Conservation (phyloP, 2,797 vertebrate genomes). For the Enteromius afrohamiltoni region DNA sequence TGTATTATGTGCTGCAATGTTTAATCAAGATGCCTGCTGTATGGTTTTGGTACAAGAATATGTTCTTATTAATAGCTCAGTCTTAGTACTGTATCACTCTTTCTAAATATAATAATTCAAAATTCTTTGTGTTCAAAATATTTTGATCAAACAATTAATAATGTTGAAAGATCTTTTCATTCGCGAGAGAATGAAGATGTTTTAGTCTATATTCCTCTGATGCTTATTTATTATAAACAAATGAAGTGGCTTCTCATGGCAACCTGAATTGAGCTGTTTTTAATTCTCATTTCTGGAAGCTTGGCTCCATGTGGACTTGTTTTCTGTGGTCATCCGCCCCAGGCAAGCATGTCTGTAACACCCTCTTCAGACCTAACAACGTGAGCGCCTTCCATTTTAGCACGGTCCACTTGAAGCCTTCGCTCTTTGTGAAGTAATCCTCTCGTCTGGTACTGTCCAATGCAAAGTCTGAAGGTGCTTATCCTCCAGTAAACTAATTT, state of each 20-base stretch:
- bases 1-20: constrained; percentile 18
- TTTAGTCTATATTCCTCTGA: neutral
- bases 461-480: constrained; percentile 74
- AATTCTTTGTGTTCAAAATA: neutral
- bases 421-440: constrained; percentile 74
- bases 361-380: constrained; percentile 78
- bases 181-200: neutral
- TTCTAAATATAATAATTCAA: neutral
- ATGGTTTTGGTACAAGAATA: constrained; percentile 12
- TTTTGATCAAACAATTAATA: neutral
- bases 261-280: constrained; percentile 65
- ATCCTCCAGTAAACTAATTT: constrained; percentile 76
- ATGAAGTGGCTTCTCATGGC: neutral
- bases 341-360: constrained; percentile 73
- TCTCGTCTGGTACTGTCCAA: constrained; percentile 73
- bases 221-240: neutral
- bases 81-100: neutral
- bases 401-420: constrained; percentile 76
- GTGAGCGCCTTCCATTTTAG: constrained; percentile 81
- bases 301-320: constrained; percentile 70
- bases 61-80: neutral
- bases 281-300: constrained; percentile 65
- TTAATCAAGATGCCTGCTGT: neutral
- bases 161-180: neutral
- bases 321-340: constrained; percentile 63